Evolutionary conservation across 2,113 vertebrate species (phyloP), one percentile per base, ranked within the genome.

Genomic region (Erinaceus europaeus): DNA sequence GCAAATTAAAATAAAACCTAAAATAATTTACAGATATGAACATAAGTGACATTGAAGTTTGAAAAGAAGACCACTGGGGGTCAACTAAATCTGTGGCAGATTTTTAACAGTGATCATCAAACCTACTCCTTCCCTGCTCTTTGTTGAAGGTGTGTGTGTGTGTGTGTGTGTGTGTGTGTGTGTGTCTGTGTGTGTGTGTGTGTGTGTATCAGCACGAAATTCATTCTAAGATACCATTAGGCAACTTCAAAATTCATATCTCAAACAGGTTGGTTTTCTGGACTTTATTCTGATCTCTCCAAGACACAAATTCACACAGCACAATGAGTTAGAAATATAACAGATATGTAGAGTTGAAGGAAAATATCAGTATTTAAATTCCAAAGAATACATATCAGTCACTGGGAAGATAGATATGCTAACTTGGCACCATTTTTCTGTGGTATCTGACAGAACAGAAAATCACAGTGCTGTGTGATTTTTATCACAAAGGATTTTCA

Each of bases 401-500:
- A 92, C 69, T 32, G 82, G 77, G 86, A 88, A 68, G 91, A 93
- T 78, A 94, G 93, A 93, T 94, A 94, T 85, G 93, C 92, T 92
- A 94, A 95, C 93, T 84, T 93, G 88, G 67, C 4, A 2, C 84
- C 93, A 91, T 97, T 97, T 96, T 96, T 97, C 95, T 96, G 48
- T 67, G 72, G 90, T 68, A 83, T 94, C 93, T 96, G 96, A 95
- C 95, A 97, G 93, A 97, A 84, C 79, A 94, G 95, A 96, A 96
- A 96, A 95, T 96, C 96, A 96, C 89, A 93, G 91, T 61, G 71
- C 77, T 73, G 90, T 86, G 88, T 1, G 69, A 95, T 94, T 97
- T n/a, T 97, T 97, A 96, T 97, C 96, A 90, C 81, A 29, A 94
- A 94, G 90, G 86, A 93, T 96, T 97, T 97, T 97, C 96, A 96